Base-by-base conservation (phyloP, 2,888 invertebrate species). In the Temnothorax ravouxi region DNA sequence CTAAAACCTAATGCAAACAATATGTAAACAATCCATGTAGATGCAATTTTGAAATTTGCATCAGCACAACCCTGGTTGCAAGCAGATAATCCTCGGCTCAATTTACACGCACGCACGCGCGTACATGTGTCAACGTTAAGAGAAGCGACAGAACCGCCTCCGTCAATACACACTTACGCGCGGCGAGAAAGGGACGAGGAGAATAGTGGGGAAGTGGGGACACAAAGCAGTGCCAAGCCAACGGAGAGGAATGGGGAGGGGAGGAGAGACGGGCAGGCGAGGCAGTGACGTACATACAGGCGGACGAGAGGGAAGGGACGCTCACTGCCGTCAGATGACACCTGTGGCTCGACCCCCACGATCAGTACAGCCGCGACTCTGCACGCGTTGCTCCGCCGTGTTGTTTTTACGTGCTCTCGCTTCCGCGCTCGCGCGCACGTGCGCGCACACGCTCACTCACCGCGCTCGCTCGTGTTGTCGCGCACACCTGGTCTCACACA, bases 311-410 rank as follows among this genome's bases (percentile, higher is more conserved):
- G 83, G 75, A 82, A 84, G 83, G 85, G 87, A 88, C 87, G 79
- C 69, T 77, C 84, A 67, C 86, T 11, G 72, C 56, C 87, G 91
- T 89, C 92, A 88, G 93, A 93, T 93, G 94, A 93, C 93, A 93
- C 93, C 93, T 93, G 94, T 93, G 91, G 93, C 94, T 93, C 91
- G 91, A 89, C 89, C 90, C 90, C 90, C 91, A 89, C 92, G 92
- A 92, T 93, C 94, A 94, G 94, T 94, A 92, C 92, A 92, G 92
- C 89, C 93, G 93, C 94, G 93, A 92, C 94, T 93, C 93, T 94
- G 93, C 93, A 92, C 94, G 93, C 93, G 94, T 91, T 88, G 87
- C 89, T 89, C 86, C 89, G 86, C 90, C 88, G 88, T 87, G 89
- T 91, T 88, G 88, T 89, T 91, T 90, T 89, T 91, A 92, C 88